Evolutionary conservation across 2,888 invertebrate genomes (phyloP), one percentile per base, ranked within the genome.

Genomic region (Ophonus ardosiacus): DNA sequence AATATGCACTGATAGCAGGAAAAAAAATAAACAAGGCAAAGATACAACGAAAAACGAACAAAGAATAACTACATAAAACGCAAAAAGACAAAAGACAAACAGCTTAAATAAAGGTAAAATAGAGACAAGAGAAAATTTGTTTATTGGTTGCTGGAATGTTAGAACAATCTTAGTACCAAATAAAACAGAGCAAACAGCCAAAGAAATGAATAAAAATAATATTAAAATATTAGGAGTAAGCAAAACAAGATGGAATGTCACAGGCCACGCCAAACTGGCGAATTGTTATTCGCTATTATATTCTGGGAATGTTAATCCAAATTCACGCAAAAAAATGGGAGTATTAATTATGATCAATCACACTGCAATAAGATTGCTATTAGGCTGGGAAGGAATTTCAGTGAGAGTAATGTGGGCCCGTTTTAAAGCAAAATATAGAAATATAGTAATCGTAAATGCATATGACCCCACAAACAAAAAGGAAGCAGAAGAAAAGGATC

Each of bases 171-270:
- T 24, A 24, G 24, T 3, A 3, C 24, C 24, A 24, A 24, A 24
- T 24, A 24, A 68, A 68, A 24, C 10, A 68, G 24, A 21, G 21
- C 24, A 43, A 24, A 24, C 3, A 24, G 13, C n/a, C 13, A 40
- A 76, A 43, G 71, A 71, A 71, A 31, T 71, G 71, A 31, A n/a
- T 21, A 31, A 74, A 74, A 15, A 74, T 7, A 31, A 74, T 74
- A 15, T 40, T 4, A 40, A 40, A 6, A 74, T 74, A 74, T 15
- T 74, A 74, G 43, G 74, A 40, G 10, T 74, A 74, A 74, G 43
- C 17, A 38, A 74, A 74, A 38, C 74, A 17, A 74, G 74, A 8
- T 74, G 31, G 74, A 31, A 24, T 15, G 40, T 6, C 10, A 18
- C n/a, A 13, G 74, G 74, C 2, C 13, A 38, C 10, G 15, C 17